phyloP scores from a whole-genome alignment of 2,888 invertebrate genomes.

The Drosophila tripunctata region DNA sequence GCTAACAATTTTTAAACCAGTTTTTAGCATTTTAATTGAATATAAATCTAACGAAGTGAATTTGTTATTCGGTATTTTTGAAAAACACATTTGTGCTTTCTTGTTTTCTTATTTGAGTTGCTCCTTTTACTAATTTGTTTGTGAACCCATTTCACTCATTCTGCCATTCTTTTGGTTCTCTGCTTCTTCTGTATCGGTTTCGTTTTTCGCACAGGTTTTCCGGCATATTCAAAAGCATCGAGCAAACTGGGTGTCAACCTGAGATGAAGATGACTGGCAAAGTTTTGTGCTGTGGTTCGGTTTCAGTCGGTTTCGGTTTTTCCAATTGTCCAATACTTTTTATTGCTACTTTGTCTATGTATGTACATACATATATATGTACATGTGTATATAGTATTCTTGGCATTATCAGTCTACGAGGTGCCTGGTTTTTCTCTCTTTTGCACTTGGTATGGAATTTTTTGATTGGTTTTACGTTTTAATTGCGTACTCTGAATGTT shows the following conservation, averaged over 20 bases:
- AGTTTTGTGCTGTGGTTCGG: conserved; percentile 44
- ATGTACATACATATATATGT: background rate
- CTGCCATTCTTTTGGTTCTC: conserved; percentile 18
- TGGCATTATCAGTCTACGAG: conserved; percentile 65
- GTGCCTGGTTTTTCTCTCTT: conserved; percentile 8
- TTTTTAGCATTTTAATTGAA: background rate
- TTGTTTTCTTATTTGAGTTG: conserved; percentile 56
- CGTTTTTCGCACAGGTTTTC: conserved; percentile 52
- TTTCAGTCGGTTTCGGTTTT: conserved; percentile 42
- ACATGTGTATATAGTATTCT: conserved; percentile 11
- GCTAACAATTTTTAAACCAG: too few relatives aligned
- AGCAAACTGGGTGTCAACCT: conserved; percentile 72
- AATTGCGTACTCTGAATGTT: conserved; percentile 51
- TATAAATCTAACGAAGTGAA: conserved; percentile 3
- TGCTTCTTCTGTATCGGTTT: conserved; percentile 34
- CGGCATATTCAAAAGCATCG: conserved; percentile 44
- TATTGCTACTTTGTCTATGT: conserved; percentile 39
- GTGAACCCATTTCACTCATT: conserved; percentile 49
- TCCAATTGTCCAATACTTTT: conserved; percentile 56
- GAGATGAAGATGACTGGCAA: conserved; percentile 53
- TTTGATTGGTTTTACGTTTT: conserved; percentile 76
- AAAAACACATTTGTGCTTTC: background rate
- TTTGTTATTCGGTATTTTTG: background rate
- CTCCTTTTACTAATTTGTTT: conserved; percentile 80
- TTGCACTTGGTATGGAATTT: conserved; percentile 64